Base-by-base conservation (phyloP, 2,113 vertebrate species). In the Silurus meridionalis region DNA sequence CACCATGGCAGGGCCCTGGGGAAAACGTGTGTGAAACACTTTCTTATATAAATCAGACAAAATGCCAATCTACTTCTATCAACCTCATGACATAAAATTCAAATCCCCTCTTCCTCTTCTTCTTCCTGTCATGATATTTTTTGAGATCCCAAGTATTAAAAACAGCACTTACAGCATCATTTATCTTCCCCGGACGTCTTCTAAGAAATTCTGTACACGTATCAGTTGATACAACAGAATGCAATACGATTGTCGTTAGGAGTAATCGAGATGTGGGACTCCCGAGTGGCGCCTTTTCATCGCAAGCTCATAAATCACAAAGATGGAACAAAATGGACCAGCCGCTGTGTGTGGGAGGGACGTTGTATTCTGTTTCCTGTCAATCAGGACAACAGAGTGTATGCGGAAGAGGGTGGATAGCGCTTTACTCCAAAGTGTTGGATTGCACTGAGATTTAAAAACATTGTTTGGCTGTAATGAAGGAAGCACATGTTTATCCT, bases 1-100 rank as follows among this genome's bases (percentile, higher is more conserved):
- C 72, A 84, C 78, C 85, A 66, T 37, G 86, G 80, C 71, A 77
- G 81, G 74, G 52, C 82, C 64, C 66, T 55, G 0, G 5, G 7
- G 58, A 37, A 25, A 25, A 60, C 78, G 67, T 87, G 80, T 83
- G 78, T 79, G 88, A 25, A 2, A 25, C 23, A 77, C 23, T 13
- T 78, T 50, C 69, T 72, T 72, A 21, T 50, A 23, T 77, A 6
- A 55, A 77, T 53, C 48, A 55, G 50, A 77, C 46, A 11, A 8
- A 50, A 74, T 13, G 3, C 48, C 17, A 50, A 5, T 72, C 71
- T 74, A 23, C 60, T 61, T 61, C 8, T 74, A 50, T 69, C 9
- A 69, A 25, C 28, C 19, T 37, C 13, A 37, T 37, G 28, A 37
- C 0, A 6, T 69, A 69, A 69, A 69, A 37, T 37, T 19, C 48